Conservation (phyloP, 2,113 vertebrate species). For the Macaca nemestrina region DNA sequence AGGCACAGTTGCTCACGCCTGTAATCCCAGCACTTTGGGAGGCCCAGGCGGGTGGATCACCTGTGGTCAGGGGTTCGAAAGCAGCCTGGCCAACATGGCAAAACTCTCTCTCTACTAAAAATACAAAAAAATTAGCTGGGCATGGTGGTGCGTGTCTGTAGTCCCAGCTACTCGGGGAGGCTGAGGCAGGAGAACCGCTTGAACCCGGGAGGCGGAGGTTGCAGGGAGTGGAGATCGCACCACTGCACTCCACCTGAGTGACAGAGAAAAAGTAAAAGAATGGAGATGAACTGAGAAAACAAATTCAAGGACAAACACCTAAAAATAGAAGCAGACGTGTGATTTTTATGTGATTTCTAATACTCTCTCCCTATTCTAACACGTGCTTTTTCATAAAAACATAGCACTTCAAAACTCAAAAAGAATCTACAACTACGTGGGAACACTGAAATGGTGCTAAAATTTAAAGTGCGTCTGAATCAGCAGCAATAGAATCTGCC, state of each 20-base stretch:
- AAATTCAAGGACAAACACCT: conserved; percentile 21
- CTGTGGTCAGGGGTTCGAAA: too few species aligned
- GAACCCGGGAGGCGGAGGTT: too few species aligned
- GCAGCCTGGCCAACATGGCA: too few species aligned
- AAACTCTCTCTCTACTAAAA: too few species aligned
- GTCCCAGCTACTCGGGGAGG: too few species aligned
- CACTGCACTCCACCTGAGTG: too few species aligned
- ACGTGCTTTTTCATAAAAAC: conserved; percentile 12
- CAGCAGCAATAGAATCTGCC: neutral
- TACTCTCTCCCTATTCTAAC: neutral
- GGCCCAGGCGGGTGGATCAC: too few species aligned
- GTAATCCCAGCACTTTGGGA: too few species aligned
- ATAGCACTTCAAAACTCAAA: neutral
- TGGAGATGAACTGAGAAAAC: conserved; percentile 2
- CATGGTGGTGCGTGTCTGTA: accelerated
- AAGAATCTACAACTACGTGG: neutral
- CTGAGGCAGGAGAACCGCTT: too few species aligned
- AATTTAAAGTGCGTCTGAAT: neutral
- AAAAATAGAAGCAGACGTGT: neutral
- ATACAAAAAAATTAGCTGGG: too few species aligned
- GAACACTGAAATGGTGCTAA: neutral
- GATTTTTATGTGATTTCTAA: neutral
- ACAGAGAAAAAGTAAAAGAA: neutral
- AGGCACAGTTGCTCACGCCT: too few species aligned
- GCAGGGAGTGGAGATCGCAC: accelerated